Base-by-base conservation (phyloP, 2,888 invertebrate species). In the Ophion costatus region DNA sequence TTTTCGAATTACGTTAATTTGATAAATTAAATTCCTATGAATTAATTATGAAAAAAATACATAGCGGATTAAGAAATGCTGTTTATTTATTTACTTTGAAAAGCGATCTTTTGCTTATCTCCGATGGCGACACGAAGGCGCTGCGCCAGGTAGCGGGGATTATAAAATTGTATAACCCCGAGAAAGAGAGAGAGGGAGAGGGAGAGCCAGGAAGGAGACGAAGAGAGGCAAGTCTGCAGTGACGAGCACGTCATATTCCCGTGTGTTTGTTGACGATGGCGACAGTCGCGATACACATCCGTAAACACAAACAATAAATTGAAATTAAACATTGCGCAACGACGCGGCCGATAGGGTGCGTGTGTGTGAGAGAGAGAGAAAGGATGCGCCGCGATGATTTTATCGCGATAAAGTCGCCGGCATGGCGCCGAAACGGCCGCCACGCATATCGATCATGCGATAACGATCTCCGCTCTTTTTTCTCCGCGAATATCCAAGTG, bases 251-350 rank as follows among this genome's bases (percentile, higher is more conserved):
- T 24, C 42, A 11, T 51, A 45, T 70, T 17, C 59, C 42, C 70
- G 51, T 57, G 75, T 84, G 87, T 88, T 89, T 88, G 87, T 88
- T 87, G 69, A 83, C 85, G 73, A 57, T 80, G 71, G 80, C 73
- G 76, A 76, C 71, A 74, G 63, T 33, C 71, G 80, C 76, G 82
- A 82, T 80, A 73, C 59, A 83, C 81, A 88, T 84, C 84, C 84
- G 89, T 89, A 91, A 91, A 91, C 88, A 90, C 88, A 91, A 91
- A 90, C 84, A 91, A 89, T 89, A 89, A 90, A 91, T 87, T 88
- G 70, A 79, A 88, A 87, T 86, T 84, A 84, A 88, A 87, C 83
- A 87, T 89, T 88, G 88, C 84, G 87, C 86, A 89, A 90, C 74
- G 64, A 83, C 45, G n/a, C 20, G 33, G 63, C 63, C 22, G 38